Percentiles rank a stretch among this genome's conserved stretches.
These are phyloP conservation scores for Hirtodrosophila alboralis DNA, from an alignment of 2,888 invertebrate species.

Conservation along the genomic window DNA sequence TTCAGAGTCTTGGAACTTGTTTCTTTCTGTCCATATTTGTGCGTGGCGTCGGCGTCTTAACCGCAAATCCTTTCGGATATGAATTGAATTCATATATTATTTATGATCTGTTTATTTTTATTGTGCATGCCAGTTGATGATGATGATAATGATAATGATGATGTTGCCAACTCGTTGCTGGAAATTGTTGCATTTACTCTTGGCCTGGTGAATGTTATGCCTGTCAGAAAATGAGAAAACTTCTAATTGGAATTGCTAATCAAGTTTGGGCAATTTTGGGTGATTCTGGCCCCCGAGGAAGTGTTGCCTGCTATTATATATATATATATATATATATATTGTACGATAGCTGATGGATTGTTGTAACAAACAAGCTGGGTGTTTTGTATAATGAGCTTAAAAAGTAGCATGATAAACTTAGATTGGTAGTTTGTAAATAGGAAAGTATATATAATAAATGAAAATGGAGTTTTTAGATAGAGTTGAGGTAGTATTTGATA, in stretches of 20 bases:
- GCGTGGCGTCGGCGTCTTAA: slow-evolving; percentile 72
- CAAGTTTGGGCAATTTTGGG: slow-evolving; percentile 70
- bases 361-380: slow-evolving; percentile 3
- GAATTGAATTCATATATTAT: slow-evolving; percentile 80
- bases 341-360: slow-evolving; percentile 40
- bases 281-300: slow-evolving; percentile 30
- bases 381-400: not conserved
- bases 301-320: slow-evolving; percentile 18
- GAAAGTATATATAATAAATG: too few species aligned
- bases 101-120: slow-evolving; percentile 79
- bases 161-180: slow-evolving; percentile 20
- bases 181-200: slow-evolving; percentile 30
- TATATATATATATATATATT: too few species aligned
- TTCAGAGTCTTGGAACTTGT: slow-evolving; percentile 51
- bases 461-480: too few species aligned
- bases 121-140: slow-evolving; percentile 73
- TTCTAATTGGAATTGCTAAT: slow-evolving; percentile 80
- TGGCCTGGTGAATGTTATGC: slow-evolving; percentile 46
- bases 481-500: too few species aligned
- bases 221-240: slow-evolving; percentile 74
- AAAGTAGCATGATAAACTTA: too few species aligned
- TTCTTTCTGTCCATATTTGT: slow-evolving; percentile 69
- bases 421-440: not conserved
- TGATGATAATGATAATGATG: slow-evolving; percentile 34
- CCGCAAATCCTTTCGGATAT: slow-evolving; percentile 80